Evolutionary conservation across 1,140 invertebrate species (phyloP).

Genomic region (Drosophila ficusphila): DNA sequence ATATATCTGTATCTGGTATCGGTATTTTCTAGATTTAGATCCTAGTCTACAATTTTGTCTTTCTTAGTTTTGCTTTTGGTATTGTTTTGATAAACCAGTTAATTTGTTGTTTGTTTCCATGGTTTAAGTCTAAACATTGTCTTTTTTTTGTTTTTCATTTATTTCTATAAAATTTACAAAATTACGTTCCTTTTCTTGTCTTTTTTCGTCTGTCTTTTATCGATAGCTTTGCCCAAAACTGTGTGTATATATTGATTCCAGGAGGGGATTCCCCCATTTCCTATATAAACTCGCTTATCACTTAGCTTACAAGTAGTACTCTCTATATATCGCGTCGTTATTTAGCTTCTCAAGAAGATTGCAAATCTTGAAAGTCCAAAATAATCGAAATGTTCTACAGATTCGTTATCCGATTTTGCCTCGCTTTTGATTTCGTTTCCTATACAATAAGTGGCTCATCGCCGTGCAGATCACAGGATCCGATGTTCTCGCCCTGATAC

Average conservation of each 20-base stretch:
- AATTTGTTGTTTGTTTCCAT: constrained; percentile 18
- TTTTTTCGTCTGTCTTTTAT: constrained; percentile 43
- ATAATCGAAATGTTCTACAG: constrained; percentile 40
- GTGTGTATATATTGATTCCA: constrained; percentile 37
- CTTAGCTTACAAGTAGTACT: constrained; percentile 61
- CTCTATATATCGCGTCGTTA: constrained; percentile 40
- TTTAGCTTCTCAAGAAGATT: constrained; percentile 15
- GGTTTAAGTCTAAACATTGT: constrained; percentile 62
- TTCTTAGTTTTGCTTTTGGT: constrained; percentile 43
- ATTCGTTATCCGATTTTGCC: constrained; percentile 13
- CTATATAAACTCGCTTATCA: constrained; percentile 70
- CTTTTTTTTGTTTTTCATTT: constrained; percentile 64
- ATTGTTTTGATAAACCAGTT: constrained; percentile 53
- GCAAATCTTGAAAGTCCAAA: constrained; percentile 35
- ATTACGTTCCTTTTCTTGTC: constrained; percentile 67
- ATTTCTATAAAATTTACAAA: constrained; percentile 84
- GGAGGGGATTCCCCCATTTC: constrained; percentile 9
- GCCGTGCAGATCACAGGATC: constrained; percentile 85
- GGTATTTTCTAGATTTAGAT: constrained; percentile 61
- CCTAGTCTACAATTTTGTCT: constrained; percentile 73
- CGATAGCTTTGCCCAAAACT: constrained; percentile 46
- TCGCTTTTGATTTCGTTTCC: constrained; percentile 48
- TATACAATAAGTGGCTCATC: constrained; percentile 81
- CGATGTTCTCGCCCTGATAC: constrained; percentile 86
- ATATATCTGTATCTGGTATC: constrained; percentile 52